Conservation (phyloP, 1,140 invertebrate genomes). For the Venturia canescens region DNA sequence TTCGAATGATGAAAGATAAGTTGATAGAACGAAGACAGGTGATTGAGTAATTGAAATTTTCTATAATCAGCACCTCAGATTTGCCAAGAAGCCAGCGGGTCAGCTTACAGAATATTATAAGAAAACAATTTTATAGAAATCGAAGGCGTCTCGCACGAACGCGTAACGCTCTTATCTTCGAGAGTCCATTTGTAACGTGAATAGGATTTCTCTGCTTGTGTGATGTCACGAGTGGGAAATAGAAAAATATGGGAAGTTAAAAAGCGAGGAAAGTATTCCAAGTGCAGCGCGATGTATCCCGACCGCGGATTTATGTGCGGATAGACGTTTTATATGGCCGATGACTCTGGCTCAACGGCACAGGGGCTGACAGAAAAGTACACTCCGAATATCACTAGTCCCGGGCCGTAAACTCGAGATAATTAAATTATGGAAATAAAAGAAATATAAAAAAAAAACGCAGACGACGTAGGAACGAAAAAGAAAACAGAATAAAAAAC, state of each 20-base stretch:
- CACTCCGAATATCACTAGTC: slow-evolving; percentile 56
- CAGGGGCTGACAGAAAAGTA: not conserved
- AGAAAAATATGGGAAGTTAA: slow-evolving; percentile 5
- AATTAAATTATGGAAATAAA: slow-evolving; percentile 74
- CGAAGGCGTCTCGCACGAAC: no score
- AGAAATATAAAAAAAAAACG: slow-evolving; percentile 51
- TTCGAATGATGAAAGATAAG: no score
- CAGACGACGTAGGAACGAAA: not conserved
- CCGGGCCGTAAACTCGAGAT: slow-evolving; percentile 68
- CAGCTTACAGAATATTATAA: no score
- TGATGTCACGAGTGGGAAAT: not conserved
- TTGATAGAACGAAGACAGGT: no score
- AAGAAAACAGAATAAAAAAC: not conserved
- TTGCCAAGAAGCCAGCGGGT: no score
- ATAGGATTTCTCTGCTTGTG: not conserved
- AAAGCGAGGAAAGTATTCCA: slow-evolving; percentile 14
- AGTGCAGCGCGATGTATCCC: slow-evolving; percentile 60
- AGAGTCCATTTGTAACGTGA: not conserved
- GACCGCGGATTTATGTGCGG: slow-evolving; percentile 60
- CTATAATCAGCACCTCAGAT: no score
- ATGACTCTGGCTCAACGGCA: slow-evolving; percentile 60
- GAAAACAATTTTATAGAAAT: no score
- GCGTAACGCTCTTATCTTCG: no score
- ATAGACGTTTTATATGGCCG: slow-evolving; percentile 62
- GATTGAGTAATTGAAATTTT: no score